Evolutionary conservation across 1,140 invertebrate species (phyloP), one percentile per base, ranked within the genome.

Genomic region (Drosophila lini): DNA sequence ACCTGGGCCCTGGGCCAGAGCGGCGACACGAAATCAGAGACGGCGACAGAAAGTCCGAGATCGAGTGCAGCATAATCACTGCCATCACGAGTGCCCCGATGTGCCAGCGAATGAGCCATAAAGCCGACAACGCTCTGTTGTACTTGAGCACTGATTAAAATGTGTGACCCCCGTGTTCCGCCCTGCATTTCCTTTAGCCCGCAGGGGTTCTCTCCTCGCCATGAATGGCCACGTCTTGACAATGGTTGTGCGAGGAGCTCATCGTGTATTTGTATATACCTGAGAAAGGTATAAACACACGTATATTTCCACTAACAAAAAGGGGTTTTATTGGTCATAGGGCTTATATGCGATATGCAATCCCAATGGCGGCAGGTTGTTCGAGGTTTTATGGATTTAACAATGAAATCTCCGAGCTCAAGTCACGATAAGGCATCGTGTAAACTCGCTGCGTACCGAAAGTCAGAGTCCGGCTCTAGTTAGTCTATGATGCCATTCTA

Each of bases 101-200:
- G 34, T 62, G 53, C 55, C 53, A 63, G 55, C 38, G 61, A 63
- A 63, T 63, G 70, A 74, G 71, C 74, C 77, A 81, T 75, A 56
- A 62, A 61, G 84, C 74, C 67, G 70, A 76, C 75, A 73, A 69
- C 58, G 57, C 63, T 61, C 59, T 71, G 65, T 69, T 82, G 84
- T 88, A 83, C 84, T 89, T 89, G 84, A 79, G 84, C 84, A 69
- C 76, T 89, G 84, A 89, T 89, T 89, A 89, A 89, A 89, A 88
- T 84, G 84, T 86, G 63, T 55, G 68, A 48, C 52, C 50, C 62
- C 74, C 56, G 47, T 10, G 56, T 45, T 41, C 25, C 41, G 58
- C 32, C 58, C 15, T 13, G 36, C 44, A 25, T 55, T 55, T 55
- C 52, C 44, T 25, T 22, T 10, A 36, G 36, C 31, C 67, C 36